Base-by-base conservation (phyloP, 2,888 invertebrate species). In the Cyrtodaria siliqua region DNA sequence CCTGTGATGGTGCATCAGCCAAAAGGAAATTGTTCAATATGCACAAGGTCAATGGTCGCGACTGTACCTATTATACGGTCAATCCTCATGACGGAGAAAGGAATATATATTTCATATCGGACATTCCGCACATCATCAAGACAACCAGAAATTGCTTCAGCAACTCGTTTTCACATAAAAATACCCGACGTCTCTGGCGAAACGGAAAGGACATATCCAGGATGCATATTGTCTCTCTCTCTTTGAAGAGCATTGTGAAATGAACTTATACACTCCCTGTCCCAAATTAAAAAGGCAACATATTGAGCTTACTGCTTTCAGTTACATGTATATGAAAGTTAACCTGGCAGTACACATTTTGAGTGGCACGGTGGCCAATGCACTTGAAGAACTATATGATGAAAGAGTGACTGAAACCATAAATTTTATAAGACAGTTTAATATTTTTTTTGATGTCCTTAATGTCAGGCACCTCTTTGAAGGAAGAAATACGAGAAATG, bases 91-190 rank as follows among this genome's bases (percentile, higher is more conserved):
- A 6, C 6, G 33, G 12, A 8, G 33, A 33, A 12, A 33, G 33
- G 12, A 18, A 47, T 18, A n/a, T 27, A 24, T 63, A 40, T 24
- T 81, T 83, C 18, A 69, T 83, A 8, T 78, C 78, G 3, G 76
- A 82, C 63, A 71, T 64, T 0, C 81, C 79, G 42, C 81, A 81
- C 33, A 38, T 83, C 2, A 6, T 81, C 8, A 81, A 81, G 69
- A 83, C 81, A 2, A 53, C 74, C 0, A 33, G 81, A 24, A 83
- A 83, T 23, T 79, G 78, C 52, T 82, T 84, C 16, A 55, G 67
- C n/a, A 79, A 79, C 59, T 82, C 72, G n/a, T 68, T 60, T 44
- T 69, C 70, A 0, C 79, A 82, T 26, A 82, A 68, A 42, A 66
- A 61, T 2, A 64, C 71, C 0, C 52, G 79, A 53, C 20, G 24